A percentile compares a stretch with the other conserved stretches of the same genome.
Conservation (phyloP, 2,888 invertebrate species). For the Campoplex nolae region DNA sequence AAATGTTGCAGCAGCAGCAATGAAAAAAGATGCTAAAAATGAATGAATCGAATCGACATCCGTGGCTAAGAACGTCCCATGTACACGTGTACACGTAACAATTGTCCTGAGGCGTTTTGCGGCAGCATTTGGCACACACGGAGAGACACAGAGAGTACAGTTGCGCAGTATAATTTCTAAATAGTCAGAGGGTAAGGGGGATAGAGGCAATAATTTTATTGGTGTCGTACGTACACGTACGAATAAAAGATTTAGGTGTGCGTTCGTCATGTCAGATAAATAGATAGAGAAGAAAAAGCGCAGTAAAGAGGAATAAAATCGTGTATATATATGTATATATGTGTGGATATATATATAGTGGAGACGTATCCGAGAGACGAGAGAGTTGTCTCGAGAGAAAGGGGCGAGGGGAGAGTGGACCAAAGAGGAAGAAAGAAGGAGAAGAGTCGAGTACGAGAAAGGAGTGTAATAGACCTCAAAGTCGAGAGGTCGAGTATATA, state of each 20-base stretch:
- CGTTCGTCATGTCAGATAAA: constrained; percentile 19
- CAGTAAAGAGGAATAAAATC: constrained; percentile 7
- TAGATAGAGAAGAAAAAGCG: constrained; percentile 21
- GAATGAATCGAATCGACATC: neutral
- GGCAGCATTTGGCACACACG: constrained; percentile 29
- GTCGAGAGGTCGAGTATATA: constrained; percentile 65
- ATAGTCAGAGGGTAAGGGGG: constrained; percentile 47
- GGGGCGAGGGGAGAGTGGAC: constrained; percentile 47
- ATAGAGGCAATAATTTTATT: constrained; percentile 67
- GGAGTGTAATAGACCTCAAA: constrained; percentile 65
- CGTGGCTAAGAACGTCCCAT: neutral
- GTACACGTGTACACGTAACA: constrained; percentile 43
- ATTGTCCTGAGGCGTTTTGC: constrained; percentile 63
- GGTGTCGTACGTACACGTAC: constrained; percentile 22
- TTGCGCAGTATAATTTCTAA: constrained; percentile 71
- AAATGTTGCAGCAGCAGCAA: neutral
- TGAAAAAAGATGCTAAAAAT: neutral
- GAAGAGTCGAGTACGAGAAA: constrained; percentile 62
- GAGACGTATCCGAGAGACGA: constrained; percentile 16
- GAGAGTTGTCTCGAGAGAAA: constrained; percentile 35
- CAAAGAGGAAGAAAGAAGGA: constrained; percentile 39
- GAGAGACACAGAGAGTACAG: constrained; percentile 14
- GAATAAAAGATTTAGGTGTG: constrained; percentile 7
- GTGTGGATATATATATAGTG: neutral
- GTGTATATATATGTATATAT: neutral